phyloP scores from a whole-genome alignment of 1,140 invertebrate genomes.

The Cyrtorhinus lividipennis region DNA sequence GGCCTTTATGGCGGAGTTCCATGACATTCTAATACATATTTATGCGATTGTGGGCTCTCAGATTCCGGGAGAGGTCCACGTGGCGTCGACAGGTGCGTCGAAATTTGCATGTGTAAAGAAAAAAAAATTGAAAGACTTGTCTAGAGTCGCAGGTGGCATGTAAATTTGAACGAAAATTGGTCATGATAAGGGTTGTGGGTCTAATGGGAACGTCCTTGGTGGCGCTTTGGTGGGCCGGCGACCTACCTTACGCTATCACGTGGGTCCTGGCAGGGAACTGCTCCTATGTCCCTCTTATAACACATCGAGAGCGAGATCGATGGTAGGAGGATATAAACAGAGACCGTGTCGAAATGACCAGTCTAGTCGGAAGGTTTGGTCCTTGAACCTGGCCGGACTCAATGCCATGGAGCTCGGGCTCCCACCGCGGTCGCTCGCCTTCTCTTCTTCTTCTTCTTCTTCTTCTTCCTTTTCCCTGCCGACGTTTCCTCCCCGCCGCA shows the following conservation, averaged over 20 bases:
- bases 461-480: not conserved
- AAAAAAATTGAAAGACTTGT: too few relatives aligned
- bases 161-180: not conserved
- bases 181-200: too few relatives aligned
- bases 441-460: not conserved
- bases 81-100: too few relatives aligned
- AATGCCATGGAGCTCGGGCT: slow-evolving; percentile 2
- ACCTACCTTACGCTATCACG: slow-evolving; percentile 13
- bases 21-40: too few relatives aligned
- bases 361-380: slow-evolving; percentile 12
- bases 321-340: not conserved
- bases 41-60: too few relatives aligned
- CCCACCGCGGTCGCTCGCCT: not conserved
- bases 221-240: not conserved
- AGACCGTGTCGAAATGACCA: slow-evolving; percentile 11
- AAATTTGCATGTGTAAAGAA: too few relatives aligned
- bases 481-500: not conserved
- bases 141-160: too few relatives aligned
- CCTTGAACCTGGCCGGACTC: slow-evolving; percentile 12
- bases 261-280: not conserved
- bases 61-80: too few relatives aligned
- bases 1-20: too few relatives aligned
- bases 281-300: not conserved
- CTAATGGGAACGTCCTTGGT: slow-evolving; percentile 18
- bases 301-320: not conserved